A percentile compares a stretch with the other conserved stretches of the same genome.
These are phyloP conservation scores for Elmis aenea DNA, from an alignment of 2,888 invertebrate species.

Conservation along the genomic window DNA sequence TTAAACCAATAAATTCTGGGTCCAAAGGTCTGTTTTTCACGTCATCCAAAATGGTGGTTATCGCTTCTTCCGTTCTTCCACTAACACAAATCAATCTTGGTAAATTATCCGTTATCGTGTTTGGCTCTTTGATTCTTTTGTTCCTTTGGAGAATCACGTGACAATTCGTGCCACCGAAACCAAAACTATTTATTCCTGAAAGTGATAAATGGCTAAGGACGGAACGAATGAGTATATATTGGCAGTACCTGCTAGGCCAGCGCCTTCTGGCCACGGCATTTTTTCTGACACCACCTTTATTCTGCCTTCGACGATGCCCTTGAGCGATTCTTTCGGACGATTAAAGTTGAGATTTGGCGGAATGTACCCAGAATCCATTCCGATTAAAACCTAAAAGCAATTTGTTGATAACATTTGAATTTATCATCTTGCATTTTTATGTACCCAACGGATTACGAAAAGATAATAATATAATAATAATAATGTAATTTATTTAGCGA, in stretches of 20 bases:
- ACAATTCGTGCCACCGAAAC: constrained; percentile 87
- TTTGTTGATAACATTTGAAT: too few relatives aligned
- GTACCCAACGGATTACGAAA: too few relatives aligned
- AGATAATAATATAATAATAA: too few relatives aligned
- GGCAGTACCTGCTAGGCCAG: not conserved
- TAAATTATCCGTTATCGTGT: constrained; percentile 57
- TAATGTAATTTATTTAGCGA: too few relatives aligned
- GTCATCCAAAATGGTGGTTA: constrained; percentile 60
- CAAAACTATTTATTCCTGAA: constrained; percentile 85
- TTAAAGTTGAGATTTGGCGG: constrained; percentile 81
- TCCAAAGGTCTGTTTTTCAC: constrained; percentile 59
- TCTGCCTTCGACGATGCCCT: constrained; percentile 57
- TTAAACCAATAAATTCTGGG: constrained; percentile 47
- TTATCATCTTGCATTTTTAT: too few relatives aligned
- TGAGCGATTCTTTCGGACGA: constrained; percentile 48
- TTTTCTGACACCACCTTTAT: constrained; percentile 68
- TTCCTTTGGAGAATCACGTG: constrained; percentile 63
- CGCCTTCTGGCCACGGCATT: constrained; percentile 51
- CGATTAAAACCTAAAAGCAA: constrained; percentile 56
- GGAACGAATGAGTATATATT: too few relatives aligned
- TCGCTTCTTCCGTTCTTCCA: constrained; percentile 75
- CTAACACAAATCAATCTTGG: constrained; percentile 71
- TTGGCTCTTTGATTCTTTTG: constrained; percentile 57
- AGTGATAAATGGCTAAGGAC: constrained; percentile 31
- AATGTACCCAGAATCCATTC: constrained; percentile 73